Evolutionary conservation across 2,113 vertebrate genomes (phyloP).

Genomic region (Oreocharis arfaki): DNA sequence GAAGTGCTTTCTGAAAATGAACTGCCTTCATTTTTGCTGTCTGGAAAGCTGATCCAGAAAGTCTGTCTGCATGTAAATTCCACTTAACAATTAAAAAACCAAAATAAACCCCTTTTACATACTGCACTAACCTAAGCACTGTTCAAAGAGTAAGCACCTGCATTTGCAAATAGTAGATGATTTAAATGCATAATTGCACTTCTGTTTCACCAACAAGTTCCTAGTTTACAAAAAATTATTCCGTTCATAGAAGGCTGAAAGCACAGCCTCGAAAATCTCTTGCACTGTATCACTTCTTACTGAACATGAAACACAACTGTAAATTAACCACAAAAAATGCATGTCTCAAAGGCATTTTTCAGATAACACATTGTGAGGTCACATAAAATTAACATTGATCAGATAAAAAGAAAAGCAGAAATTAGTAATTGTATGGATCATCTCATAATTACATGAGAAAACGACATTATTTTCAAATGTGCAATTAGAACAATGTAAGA

Average conservation of each 20-base stretch:
- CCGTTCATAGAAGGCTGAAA: not conserved
- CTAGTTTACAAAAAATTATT: not conserved
- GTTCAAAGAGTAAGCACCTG: not conserved
- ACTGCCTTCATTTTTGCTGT: not conserved
- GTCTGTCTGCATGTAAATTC: not conserved
- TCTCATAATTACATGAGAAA: conserved; percentile 19
- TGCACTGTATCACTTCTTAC: not conserved
- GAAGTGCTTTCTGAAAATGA: not conserved
- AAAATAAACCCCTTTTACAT: not conserved
- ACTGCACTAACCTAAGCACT: not conserved
- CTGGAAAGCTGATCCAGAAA: not conserved
- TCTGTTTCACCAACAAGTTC: not conserved
- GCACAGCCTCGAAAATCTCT: not conserved
- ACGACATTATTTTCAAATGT: not conserved
- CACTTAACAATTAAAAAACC: not conserved
- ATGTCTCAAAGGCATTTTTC: not conserved
- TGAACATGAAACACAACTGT: not conserved
- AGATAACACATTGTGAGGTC: not conserved
- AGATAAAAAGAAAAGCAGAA: conserved; percentile 42
- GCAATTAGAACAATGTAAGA: conserved; percentile 44
- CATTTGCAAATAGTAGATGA: not conserved
- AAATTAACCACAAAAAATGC: not conserved
- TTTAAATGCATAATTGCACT: not conserved
- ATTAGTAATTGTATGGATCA: conserved; percentile 10
- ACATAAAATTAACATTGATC: conserved; percentile 38